Evolutionary conservation across 1,140 invertebrate species (phyloP).

Genomic region (Bombus breviceps): DNA sequence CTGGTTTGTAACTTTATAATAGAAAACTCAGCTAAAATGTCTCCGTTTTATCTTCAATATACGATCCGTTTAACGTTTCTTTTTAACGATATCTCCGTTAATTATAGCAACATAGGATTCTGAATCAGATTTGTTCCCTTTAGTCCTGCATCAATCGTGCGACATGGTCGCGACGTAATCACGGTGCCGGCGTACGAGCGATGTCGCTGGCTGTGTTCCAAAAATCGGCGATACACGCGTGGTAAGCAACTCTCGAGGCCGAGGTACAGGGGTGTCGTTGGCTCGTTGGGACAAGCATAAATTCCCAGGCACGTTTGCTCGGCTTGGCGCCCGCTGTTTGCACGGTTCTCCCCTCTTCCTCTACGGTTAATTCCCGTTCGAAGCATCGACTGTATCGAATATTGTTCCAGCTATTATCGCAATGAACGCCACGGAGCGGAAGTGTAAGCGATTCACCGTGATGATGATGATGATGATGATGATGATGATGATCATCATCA

Average conservation of each 20-base stretch:
- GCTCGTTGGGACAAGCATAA: conserved; percentile 22
- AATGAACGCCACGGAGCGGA: not conserved
- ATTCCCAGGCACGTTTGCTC: conserved; percentile 6
- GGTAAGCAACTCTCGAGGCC: conserved; percentile 22
- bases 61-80: not conserved
- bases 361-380: conserved; percentile 19
- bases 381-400: conserved; percentile 29
- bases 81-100: not conserved
- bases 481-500: too few relatives aligned
- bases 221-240: conserved; percentile 27
- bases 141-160: not conserved
- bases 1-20: too few relatives aligned
- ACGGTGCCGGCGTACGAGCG: not conserved
- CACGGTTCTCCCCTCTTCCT: not conserved
- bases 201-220: conserved; percentile 15
- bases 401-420: conserved; percentile 19
- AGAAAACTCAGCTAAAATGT: too few relatives aligned
- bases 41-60: not conserved
- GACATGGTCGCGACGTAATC: not conserved
- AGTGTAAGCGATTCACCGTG: conserved; percentile 7
- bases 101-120: not conserved
- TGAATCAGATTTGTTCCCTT: not conserved
- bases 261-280: conserved; percentile 15
- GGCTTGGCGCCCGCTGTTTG: conserved; percentile 5
- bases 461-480: too few relatives aligned